phyloP scores from a whole-genome alignment of 2,797 vertebrate genomes.

The Takifugu ocellatus region DNA sequence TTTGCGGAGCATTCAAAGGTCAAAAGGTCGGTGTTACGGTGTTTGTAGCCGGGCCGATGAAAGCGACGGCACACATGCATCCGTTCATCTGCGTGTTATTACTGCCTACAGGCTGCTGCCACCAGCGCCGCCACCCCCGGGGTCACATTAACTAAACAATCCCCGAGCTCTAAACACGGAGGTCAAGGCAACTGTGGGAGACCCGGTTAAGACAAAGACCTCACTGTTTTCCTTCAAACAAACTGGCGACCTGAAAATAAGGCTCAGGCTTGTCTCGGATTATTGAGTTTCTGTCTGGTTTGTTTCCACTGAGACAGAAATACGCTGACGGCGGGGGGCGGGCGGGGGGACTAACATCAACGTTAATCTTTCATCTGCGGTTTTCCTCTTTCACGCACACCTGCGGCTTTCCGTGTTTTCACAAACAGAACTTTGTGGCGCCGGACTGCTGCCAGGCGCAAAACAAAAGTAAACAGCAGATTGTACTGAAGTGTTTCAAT shows the following conservation, averaged over 20 bases:
- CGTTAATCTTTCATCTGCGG: too few species aligned
- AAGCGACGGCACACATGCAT: conserved; percentile 37
- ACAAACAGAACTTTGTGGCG: too few species aligned
- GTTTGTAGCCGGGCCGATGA: not conserved
- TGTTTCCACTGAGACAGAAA: too few species aligned
- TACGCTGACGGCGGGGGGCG: too few species aligned
- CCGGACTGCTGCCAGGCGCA: too few species aligned
- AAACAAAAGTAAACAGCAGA: too few species aligned
- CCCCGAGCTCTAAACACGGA: conserved; percentile 40
- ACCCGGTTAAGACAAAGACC: conserved; percentile 31
- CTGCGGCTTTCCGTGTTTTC: too few species aligned
- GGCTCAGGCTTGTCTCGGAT: not conserved
- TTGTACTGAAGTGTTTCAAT: too few species aligned
- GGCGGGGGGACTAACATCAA: too few species aligned
- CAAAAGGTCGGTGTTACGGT: not conserved
- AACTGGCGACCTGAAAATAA: not conserved
- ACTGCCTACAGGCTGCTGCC: conserved; percentile 21
- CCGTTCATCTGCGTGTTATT: conserved; percentile 56
- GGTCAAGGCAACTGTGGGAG: conserved; percentile 49
- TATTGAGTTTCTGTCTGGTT: too few species aligned
- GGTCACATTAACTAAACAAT: conserved; percentile 47
- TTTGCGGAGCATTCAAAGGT: not conserved
- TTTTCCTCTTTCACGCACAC: too few species aligned
- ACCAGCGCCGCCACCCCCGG: conserved; percentile 7
- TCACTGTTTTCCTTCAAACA: conserved; percentile 22